Evolutionary conservation across 2,888 invertebrate species (phyloP), one percentile per base, ranked within the genome.

Genomic region (Tetranychus piercei): DNA sequence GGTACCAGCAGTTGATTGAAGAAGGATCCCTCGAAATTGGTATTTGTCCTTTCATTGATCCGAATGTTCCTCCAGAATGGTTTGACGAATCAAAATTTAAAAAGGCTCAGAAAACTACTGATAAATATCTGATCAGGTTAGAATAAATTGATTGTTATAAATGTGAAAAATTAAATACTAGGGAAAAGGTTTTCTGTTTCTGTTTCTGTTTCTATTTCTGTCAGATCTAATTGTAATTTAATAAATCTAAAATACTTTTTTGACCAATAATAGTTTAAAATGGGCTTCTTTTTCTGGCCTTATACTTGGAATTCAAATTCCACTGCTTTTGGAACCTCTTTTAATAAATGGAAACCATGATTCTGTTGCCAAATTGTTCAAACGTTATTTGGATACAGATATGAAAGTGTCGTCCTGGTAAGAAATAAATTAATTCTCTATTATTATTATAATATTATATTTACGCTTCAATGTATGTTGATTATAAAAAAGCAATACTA

Each of bases 321-420:
- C 75, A 18, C 43, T 55, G 9, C 73, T 66, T 45, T 64, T 73
- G 9, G 71, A 44, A 11, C 86, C 92, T 45, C 85, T 93, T 8
- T 83, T 88, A 4, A 87, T 87, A 78, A 90, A 92, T 0, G 86
- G 87, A 44, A 87, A 88, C 80, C 90, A 91, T 44, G 85, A 86
- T 73, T 87, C 87, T 1, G 82, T 86, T 1, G 82, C 84, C 72
- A 86, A 87, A 1, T 88, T 91, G 0, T 90, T 90, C 82, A 86
- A 85, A 77, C 85, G 93, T 79, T 94, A 93, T 81, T 82, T 90
- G 11, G 87, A 88, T 6, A 94, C 94, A 0, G 83, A 90, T 69
- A 84, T 88, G 8, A 91, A 92, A 80, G 88, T 89, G 76, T 82
- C 87, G 18, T 82, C 5, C 94, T 71, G 72, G 72, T 71, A 71